Base-by-base conservation (phyloP, 2,113 vertebrate genomes). In the Anser cygnoides region DNA sequence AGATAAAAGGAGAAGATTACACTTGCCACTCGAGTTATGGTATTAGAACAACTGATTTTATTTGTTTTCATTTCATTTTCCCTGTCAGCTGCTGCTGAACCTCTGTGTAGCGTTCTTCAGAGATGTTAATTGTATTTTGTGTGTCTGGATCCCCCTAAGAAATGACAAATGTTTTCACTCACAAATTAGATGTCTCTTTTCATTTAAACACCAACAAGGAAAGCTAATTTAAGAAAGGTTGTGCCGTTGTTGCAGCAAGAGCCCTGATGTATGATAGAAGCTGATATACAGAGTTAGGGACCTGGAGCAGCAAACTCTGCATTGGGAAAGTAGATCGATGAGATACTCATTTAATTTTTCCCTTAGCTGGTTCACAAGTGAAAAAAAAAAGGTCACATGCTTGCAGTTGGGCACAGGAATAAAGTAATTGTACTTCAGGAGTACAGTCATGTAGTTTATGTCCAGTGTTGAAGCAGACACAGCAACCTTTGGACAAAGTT, bases 181-280 rank as follows among this genome's bases (percentile, higher is more conserved):
- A 90, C 95, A 97, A 97, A 97, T 97, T 91, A 93, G 94, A 96
- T 96, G 96, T 97, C 97, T 96, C 95, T 97, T 97, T 97, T 95
- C 94, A 97, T 97, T 97, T 96, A 93, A 96, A 67, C 90, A 84
- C 90, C 89, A 94, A 43, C 92, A 90, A 97, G 90, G 84, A 95
- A 95, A 96, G 91, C 91, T 93, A 95, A 97, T 96, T 94, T 94
- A 92, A 61, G 55, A 86, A 89, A 29, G 71, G 91, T 68, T 62
- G 79, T 92, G 73, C 84, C 1, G 0, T 61, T 91, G 76, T 77
- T 92, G 72, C 74, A 89, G 91, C 74, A 85, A 92, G 58, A 67
- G 29, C 72, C 78, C 43, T 89, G 89, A 92, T 82, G 55, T 86
- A 79, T 5, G 49, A 90, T 92, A 80, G 90, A 77, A 96, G 31